Conservation (phyloP, 2,888 invertebrate genomes). For the Caenorhabditis sp. region DNA sequence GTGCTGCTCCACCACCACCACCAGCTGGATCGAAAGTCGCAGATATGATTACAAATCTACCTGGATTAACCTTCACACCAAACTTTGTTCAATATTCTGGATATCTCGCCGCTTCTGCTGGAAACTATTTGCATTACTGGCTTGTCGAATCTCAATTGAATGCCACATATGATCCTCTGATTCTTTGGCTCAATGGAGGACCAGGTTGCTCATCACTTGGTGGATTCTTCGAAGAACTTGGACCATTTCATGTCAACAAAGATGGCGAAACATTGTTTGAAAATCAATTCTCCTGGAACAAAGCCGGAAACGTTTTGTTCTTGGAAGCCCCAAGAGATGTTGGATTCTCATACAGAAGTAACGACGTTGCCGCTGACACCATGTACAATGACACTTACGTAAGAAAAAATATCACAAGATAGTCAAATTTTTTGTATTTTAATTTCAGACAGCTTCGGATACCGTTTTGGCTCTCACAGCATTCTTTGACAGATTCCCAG, state of each 20-base stretch:
- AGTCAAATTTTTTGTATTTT: not conserved
- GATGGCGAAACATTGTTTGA: slow-evolving; percentile 60
- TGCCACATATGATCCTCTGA: slow-evolving; percentile 71
- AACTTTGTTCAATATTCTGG: slow-evolving; percentile 74
- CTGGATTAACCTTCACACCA: slow-evolving; percentile 61
- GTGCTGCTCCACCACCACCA: slow-evolving; percentile 43
- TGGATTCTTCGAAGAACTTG: slow-evolving; percentile 73
- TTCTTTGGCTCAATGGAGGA: slow-evolving; percentile 73
- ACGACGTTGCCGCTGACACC: slow-evolving; percentile 38
- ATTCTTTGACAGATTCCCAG: slow-evolving; percentile 74
- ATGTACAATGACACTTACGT: slow-evolving; percentile 58
- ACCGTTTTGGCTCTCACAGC: slow-evolving; percentile 73
- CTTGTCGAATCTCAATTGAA: slow-evolving; percentile 59
- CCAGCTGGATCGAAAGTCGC: slow-evolving; percentile 24
- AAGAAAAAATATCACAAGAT: no score
- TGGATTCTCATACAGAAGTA: slow-evolving; percentile 74
- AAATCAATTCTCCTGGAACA: slow-evolving; percentile 68
- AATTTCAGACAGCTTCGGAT: slow-evolving; percentile 72
- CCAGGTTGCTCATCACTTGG: slow-evolving; percentile 73
- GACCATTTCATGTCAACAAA: slow-evolving; percentile 71
- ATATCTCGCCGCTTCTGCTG: slow-evolving; percentile 63
- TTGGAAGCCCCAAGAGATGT: slow-evolving; percentile 75
- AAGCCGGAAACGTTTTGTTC: slow-evolving; percentile 74
- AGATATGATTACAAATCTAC: slow-evolving; percentile 50
- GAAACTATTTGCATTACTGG: slow-evolving; percentile 73